Base-by-base conservation (phyloP, 2,888 invertebrate species). In the Drosophila paucipuncta region DNA sequence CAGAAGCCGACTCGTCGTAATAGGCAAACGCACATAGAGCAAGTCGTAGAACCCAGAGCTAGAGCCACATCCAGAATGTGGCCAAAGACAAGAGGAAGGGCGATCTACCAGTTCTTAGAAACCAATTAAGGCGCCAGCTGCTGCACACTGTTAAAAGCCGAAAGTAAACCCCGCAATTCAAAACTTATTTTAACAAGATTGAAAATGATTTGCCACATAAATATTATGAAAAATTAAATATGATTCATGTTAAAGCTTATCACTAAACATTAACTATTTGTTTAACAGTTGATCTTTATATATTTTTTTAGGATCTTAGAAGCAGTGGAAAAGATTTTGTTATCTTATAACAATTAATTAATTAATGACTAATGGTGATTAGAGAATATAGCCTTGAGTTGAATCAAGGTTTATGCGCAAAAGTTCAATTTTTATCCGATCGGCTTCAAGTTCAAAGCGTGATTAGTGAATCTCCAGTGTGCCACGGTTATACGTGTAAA, bases 101-200 rank as follows among this genome's bases (percentile, higher is more conserved):
- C 78, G 43, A 83, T 62, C 73, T 76, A 74, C 70, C 59, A 75
- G 69, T 87, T 87, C 87, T 88, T 73, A 76, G 87, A 87, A 87
- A 85, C 87, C 87, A 87, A 87, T 87, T 87, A 89, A 78, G 82
- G 85, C 85, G 85, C 88, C 82, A 82, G 57, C 53, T 70, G 59
- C 59, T 50, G 76, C 76, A 83, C 89, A 80, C 30, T 86, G 87
- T 57, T 50, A 16, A 41, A 13, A 41, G 28, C 35, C 18, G 16
- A 28, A 39, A 4, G 9, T n/a, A 7, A 39, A 7, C 6, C 10
- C 18, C 25, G 22, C 16, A 37, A 28, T 28, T 18, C 28, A n/a
- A 10, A 18, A 13, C 18, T 4, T 13, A 33, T 13, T 35, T 25
- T 16, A 35, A 16, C 25, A 18, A 55, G 11, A 11, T 22, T 22